Base-by-base conservation (phyloP, 2,888 invertebrate genomes). In the Rapana venosa region DNA sequence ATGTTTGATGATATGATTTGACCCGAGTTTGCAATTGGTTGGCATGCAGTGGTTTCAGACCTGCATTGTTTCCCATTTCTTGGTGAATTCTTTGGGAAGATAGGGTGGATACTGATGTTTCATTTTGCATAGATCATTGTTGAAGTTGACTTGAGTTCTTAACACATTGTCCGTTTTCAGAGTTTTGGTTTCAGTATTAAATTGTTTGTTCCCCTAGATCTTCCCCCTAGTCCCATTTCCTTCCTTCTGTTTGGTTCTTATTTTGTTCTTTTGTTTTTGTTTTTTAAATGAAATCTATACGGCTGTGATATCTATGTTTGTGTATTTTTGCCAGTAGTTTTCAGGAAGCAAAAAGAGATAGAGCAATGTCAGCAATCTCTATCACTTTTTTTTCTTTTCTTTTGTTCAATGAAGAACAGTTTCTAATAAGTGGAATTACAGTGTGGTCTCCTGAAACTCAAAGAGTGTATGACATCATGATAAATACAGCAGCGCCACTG, bases 11-110 rank as follows among this genome's bases (percentile, higher is more conserved):
- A 22, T 66, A 22, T 66, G 56, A 84, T 26, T 8, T 85, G 58
- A 56, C 26, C 85, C 26, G 56, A 85, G 47, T 61, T 84, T 85
- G 85, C 85, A 85, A 85, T 85, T 56, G 26, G 58, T 85, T 85
- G 47, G 85, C 32, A 85, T 85, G 85, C 85, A 58, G 47, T 85
- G 47, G 26, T 58, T 61, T 85, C 17, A 30, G 30, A 30, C 32
- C 35, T n/a, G 74, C n/a, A 11, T 13, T 74, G 26, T 74, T 74
- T 74, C 30, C n/a, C 0, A 8, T n/a, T 11, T n/a, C 47, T 47
- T 47, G 47, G 8, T 47, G 47, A 47, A 47, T 47, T 47, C 47
- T 47, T 47, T 8, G 47, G 47, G 47, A 5, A 8, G 47, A 47
- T 47, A 47, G 47, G 47, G 47, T 47, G 47, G 47, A 47, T 8